Evolutionary conservation across 2,888 invertebrate genomes (phyloP).

Genomic region (Watsonalla cultraria): DNA sequence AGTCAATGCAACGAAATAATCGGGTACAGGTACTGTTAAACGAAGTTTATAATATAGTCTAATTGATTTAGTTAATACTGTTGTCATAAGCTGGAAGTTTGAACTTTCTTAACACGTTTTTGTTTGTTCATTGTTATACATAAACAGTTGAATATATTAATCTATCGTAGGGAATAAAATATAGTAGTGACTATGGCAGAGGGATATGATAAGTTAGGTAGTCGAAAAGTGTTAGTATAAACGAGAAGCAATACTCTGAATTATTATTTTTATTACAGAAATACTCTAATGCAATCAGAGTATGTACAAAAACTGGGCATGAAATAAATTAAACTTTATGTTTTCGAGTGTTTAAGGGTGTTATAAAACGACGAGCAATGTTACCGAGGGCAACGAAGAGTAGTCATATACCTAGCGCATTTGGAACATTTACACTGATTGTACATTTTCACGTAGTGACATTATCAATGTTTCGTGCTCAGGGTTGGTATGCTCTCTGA

Average conservation of each 20-base stretch:
- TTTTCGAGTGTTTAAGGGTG: not conserved
- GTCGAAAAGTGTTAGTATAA: slow-evolving; percentile 74
- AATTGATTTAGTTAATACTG: slow-evolving; percentile 52
- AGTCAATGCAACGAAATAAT: slow-evolving; percentile 57
- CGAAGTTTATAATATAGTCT: slow-evolving; percentile 43
- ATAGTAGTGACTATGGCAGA: slow-evolving; percentile 62
- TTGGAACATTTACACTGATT: not conserved
- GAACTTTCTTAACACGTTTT: slow-evolving; percentile 29
- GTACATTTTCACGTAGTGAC: slow-evolving; percentile 12
- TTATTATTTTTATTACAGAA: slow-evolving; percentile 69
- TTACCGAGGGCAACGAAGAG: not conserved
- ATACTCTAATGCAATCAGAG: slow-evolving; percentile 61
- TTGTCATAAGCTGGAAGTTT: slow-evolving; percentile 38
- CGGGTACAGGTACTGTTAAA: slow-evolving; percentile 45
- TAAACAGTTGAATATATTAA: slow-evolving; percentile 20
- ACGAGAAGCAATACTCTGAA: slow-evolving; percentile 77
- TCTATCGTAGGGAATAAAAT: slow-evolving; percentile 15
- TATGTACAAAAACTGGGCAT: slow-evolving; percentile 41
- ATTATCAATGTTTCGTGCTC: slow-evolving; percentile 9
- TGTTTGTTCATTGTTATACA: slow-evolving; percentile 41
- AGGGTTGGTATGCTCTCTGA: slow-evolving; percentile 41
- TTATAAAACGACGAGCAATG: not conserved
- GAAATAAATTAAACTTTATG: slow-evolving; percentile 11
- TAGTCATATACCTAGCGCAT: slow-evolving; percentile 1
- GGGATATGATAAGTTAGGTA: slow-evolving; percentile 71